Evolutionary conservation across 2,113 vertebrate genomes (phyloP), one percentile per base, ranked within the genome.

Genomic region (Gymnobelideus leadbeateri): DNA sequence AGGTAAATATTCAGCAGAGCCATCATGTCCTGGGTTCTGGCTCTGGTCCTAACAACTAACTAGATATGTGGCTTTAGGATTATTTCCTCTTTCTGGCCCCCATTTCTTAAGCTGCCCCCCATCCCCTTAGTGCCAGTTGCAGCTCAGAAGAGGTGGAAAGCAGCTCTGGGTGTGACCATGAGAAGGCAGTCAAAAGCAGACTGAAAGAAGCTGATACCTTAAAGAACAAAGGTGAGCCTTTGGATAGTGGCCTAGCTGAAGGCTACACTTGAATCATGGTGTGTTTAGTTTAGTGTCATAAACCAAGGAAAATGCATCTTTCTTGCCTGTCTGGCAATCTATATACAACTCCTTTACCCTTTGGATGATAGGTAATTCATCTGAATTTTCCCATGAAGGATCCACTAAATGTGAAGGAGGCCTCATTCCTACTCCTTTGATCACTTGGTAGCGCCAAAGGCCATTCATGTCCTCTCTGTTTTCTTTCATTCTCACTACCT

Each of bases 121-220:
- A 99, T 99, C 97, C 99, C 99, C 11, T 94, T 98, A 0, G 99
- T 99, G 7, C 99, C 99, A 0, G 14, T 99, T 96, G 98, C 99
- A 14, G 98, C 99, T 53, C 99, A 99, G 98, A 99, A 92, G 26
- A 99, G 98, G 77, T 98, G 99, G 94, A 96, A 95, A 26, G 2
- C 55, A 94, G 94, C 96, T 94, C 96, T 98, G 96, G 94, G 0
- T 90, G 95, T 96, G 95, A 93, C 89, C 96, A 97, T 7, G 91
- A 49, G 68, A 96, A 96, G 94, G 68, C 61, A 49, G 21, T 4
- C 77, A 77, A 50, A 95, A 98, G 68, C 46, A 47, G 96, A 95
- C 37, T 96, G 96, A 97, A 97, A 96, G 96, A 96, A 49, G 25
- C 96, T 50, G 43, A 93, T 77, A 14, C 25, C 0, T 0, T 0